A percentile compares a stretch with the other conserved stretches of the same genome.
Conservation (phyloP, 2,888 invertebrate species). For the Hirtodrosophila histrioides region DNA sequence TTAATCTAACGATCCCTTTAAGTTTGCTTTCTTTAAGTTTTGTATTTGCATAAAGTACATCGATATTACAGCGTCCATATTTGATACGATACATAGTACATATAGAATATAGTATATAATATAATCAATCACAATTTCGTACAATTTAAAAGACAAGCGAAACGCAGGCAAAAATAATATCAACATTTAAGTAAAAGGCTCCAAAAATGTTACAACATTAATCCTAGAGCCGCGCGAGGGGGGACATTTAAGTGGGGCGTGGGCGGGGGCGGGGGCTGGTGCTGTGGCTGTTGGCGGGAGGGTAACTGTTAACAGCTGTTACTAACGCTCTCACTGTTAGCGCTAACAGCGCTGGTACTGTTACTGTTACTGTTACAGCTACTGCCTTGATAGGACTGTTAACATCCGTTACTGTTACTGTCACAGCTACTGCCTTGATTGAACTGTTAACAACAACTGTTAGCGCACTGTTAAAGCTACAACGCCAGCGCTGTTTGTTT, state of each 20-base stretch:
- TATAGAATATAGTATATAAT: conserved; percentile 24
- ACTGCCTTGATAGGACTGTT: conserved; percentile 3
- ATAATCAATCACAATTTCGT: conserved; percentile 54
- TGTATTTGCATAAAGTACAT: conserved; percentile 44
- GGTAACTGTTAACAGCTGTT: not conserved
- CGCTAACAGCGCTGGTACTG: not conserved
- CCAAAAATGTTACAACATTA: not conserved
- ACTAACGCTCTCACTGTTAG: not conserved
- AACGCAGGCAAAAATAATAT: conserved; percentile 1
- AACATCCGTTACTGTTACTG: not conserved
- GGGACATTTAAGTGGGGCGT: too few species aligned
- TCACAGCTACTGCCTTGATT: not conserved
- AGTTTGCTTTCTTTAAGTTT: conserved; percentile 2
- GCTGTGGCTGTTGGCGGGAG: too few species aligned
- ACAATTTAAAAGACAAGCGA: conserved; percentile 23
- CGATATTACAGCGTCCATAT: conserved; percentile 42
- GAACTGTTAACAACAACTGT: not conserved
- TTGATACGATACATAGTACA: conserved; percentile 18
- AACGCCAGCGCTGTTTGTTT: conserved; percentile 35
- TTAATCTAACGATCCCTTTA: not conserved
- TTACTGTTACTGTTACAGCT: conserved; percentile 6
- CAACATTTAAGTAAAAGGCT: conserved; percentile 30
- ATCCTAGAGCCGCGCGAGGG: too few species aligned
- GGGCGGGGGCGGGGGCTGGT: too few species aligned
- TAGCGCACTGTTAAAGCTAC: conserved; percentile 18